phyloP scores from a whole-genome alignment of 35 echinoderm and acorn worm species.

The Holothuria glaberrima region DNA sequence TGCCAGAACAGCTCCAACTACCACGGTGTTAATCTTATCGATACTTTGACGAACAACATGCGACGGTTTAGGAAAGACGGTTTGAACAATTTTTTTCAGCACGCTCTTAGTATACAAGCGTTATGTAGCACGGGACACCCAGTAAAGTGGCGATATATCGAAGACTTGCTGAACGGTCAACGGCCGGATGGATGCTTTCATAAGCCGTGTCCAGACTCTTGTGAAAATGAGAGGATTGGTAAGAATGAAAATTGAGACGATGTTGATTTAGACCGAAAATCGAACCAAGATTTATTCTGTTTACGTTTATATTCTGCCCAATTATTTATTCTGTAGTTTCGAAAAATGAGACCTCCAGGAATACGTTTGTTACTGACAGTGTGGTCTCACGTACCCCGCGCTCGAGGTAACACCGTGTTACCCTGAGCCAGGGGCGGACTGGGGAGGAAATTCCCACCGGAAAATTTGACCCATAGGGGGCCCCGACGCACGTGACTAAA shows the following conservation, averaged over 20 bases:
- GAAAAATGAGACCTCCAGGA: too few relatives aligned
- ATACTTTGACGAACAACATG: neutral
- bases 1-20: conserved; percentile 31
- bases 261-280: too few relatives aligned
- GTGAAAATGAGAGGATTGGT: conserved; percentile 48
- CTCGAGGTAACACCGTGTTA: too few relatives aligned
- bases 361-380: too few relatives aligned
- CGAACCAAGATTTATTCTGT: too few relatives aligned
- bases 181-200: conserved; percentile 41
- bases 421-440: too few relatives aligned
- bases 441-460: too few relatives aligned
- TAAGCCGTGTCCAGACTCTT: neutral
- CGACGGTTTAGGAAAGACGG: conserved; percentile 39
- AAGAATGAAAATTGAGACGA: too few relatives aligned
- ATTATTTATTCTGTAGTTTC: neutral
- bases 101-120: conserved; percentile 18
- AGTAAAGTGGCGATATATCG: conserved; percentile 25
- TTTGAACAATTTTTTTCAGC: conserved; percentile 23
- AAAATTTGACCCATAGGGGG: too few relatives aligned
- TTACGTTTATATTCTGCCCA: too few relatives aligned
- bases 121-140: conserved; percentile 42
- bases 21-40: conserved; percentile 28
- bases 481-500: too few relatives aligned
- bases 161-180: conserved; percentile 44
- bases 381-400: too few relatives aligned